Base-by-base conservation (phyloP, 2,888 invertebrate species). In the Theretra japonica region DNA sequence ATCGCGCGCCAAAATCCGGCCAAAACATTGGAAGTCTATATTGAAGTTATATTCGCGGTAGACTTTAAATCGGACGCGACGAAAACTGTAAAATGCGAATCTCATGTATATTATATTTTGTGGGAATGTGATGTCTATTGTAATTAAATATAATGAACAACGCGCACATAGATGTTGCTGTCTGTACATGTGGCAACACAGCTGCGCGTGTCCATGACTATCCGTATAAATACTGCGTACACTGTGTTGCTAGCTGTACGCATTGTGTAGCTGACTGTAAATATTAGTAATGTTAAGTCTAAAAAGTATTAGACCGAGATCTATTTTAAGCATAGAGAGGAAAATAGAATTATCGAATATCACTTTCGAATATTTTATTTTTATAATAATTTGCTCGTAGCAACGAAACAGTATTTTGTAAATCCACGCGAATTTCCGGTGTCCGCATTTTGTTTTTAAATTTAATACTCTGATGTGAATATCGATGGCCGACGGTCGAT, bases 381-480 rank as follows among this genome's bases (percentile, higher is more conserved):
- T 90, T 88, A 82, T 87, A 86, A 85, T 88, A 73, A 88, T 91
- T 93, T 90, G 90, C 89, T 85, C 82, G 84, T 90, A 89, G 92
- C 93, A 93, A 90, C 93, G 94, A 93, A 92, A 79, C 91, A 91
- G 90, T 92, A 91, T 92, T 91, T 86, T 83, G 65, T 83, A 68
- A 50, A 41, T 48, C 48, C 65, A 68, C 48, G 68, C 65, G 65
- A 65, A 65, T 70, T 58, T 60, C 62, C 60, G 65, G 53, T 65
- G 62, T 71, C 70, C 70, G 70, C 70, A 56, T 62, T 65, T 71
- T 65, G 56, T 41, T 62, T 74, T 60, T 65, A 60, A 65, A 73
- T 62, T 59, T 28, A 75, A 72, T 72, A 72, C 70, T 70, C 68
- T 71, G 53, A 33, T 65, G 30, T 68, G n/a, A 62, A 33, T 48